phyloP scores from a whole-genome alignment of 2,113 vertebrate genomes.

The Capra hircus region DNA sequence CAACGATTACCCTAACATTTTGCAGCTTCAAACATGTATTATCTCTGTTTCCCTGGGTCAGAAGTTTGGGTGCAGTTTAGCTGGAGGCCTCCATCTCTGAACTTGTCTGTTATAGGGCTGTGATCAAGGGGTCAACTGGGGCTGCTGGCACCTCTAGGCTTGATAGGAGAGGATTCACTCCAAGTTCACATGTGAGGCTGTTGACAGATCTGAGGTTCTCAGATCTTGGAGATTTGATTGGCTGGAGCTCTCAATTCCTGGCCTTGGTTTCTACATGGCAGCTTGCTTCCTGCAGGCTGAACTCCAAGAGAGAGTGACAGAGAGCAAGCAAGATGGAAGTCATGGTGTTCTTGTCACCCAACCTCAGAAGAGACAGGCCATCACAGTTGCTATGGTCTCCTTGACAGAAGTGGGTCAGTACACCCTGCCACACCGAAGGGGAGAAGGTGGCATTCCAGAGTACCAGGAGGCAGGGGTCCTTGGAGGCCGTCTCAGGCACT shows the following conservation, averaged over 20 bases:
- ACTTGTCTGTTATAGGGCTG: background rate
- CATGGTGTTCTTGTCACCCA: background rate
- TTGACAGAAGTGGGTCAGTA: background rate
- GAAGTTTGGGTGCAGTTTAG: background rate
- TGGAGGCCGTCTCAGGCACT: background rate
- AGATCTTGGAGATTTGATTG: background rate
- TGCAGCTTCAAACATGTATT: background rate
- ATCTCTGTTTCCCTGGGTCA: background rate
- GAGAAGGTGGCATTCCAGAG: no score
- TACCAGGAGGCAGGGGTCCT: background rate
- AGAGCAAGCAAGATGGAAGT: background rate
- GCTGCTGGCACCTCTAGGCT: background rate
- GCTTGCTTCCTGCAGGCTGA: background rate
- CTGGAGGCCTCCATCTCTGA: background rate
- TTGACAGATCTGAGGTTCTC: background rate
- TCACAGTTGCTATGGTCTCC: background rate
- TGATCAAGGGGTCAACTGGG: background rate
- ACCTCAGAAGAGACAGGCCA: background rate
- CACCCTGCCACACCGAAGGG: background rate
- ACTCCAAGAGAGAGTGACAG: background rate
- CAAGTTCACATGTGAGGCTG: background rate
- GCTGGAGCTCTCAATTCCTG: background rate
- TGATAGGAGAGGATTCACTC: accelerated
- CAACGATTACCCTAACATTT: background rate
- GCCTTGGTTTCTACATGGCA: background rate